Evolutionary conservation across 2,113 vertebrate genomes (phyloP), one percentile per base, ranked within the genome.

Genomic region (Numida meleagris): DNA sequence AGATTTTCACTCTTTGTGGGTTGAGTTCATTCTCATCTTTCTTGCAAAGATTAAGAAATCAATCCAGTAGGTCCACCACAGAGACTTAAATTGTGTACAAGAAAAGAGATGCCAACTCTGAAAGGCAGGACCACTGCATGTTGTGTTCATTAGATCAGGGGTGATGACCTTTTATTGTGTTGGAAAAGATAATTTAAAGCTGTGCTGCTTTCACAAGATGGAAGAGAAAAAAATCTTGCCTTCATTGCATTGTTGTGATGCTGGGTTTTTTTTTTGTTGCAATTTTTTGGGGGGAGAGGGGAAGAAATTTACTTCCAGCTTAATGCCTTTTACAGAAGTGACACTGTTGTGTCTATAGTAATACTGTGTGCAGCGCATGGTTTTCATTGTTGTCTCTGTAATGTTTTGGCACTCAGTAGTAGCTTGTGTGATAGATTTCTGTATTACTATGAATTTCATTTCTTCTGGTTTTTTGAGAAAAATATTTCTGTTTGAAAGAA

Each of bases 81-180:
- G 50, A 71, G 55, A 59, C 34, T 86, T 80, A 82, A 77, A 27
- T 45, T 55, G 63, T 40, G 53, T 72, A 23, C 10, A 27, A 63
- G 63, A 43, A 77, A 71, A 51, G 76, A 91, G 67, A 50, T 90
- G 55, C 36, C 75, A 77, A 11, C 50, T 82, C 45, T 86, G 79
- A 88, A 86, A 83, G 72, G 58, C 1, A 0, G 10, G 34, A 83
- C 38, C 59, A 9, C 80, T 93, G 73, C 34, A 2, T 51, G 73
- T 75, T 94, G 88, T 46, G 76, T 93, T 62, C 83, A 36, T 86
- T 77, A 71, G 38, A 88, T 81, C 86, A 51, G 46, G 80, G 67
- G 38, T 1, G 0, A 11, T 88, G 68, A 86, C 67, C 53, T 83
- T 93, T 63, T 58, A 50, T 77, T 62, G 50, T 73, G 19, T 90